Evolutionary conservation across 2,797 vertebrate species (phyloP), one percentile per base, ranked within the genome.

Genomic region (Urocyon cinereoargenteus): DNA sequence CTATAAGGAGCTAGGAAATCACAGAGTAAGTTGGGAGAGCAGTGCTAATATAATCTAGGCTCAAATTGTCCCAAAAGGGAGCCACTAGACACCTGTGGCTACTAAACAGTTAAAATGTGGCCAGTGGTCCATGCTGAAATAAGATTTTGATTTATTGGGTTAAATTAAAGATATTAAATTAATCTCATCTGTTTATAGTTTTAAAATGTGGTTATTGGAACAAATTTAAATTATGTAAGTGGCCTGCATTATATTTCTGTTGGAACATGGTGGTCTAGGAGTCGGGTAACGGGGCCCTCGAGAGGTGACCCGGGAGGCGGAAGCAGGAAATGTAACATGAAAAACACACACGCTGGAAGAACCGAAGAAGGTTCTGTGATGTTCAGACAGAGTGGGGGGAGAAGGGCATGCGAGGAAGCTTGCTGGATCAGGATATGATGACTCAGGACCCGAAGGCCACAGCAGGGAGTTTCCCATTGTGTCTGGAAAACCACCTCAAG

Each of bases 161-260:
- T 85, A 72, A 90, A n/a, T 59, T 66, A 86, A 79, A 61, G n/a
- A 61, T 26, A 89, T 51, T 51, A 91, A 68, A 57, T 92, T 31
- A 90, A 84, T 26, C 10, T 68, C 55, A 61, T 61, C 31, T 62
- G 8, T 59, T 73, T 68, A 45, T 73, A 72, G 36, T 31, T 49
- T 93, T 53, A 77, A n/a, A n/a, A 73, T 28, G 40, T 91, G 40
- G 40, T 24, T 91, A 55, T 10, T 22, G 55, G n/a, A 72, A 94
- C 64, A 79, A 73, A 13, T 18, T 28, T 79, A 57, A 28, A 12
- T 84, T 68, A 85, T 7, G 12, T 70, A 40, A n/a, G 34, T 51
- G 10, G 36, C 19, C 62, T 26, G 64, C 2, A n/a, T 57, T 70
- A 14, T 61, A 55, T 84, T 90, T 73, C 77, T 28, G 7, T 21